Base-by-base conservation (phyloP, 2,113 vertebrate species). In the Phyllostomus discolor region DNA sequence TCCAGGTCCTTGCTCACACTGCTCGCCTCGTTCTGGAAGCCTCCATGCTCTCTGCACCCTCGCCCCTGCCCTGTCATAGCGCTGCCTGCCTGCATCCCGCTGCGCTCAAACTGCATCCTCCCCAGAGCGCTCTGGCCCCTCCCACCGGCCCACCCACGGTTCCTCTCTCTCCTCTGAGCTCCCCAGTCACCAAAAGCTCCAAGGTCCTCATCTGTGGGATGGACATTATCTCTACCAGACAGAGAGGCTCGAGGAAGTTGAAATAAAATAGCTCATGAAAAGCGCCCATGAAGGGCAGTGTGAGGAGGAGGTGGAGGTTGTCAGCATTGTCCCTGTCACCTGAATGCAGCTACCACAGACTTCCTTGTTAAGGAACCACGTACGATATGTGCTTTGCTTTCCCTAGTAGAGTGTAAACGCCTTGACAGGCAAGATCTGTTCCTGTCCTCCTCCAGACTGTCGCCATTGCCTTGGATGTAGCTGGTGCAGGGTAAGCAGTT, bases 1-100 rank as follows among this genome's bases (percentile, higher is more conserved):
- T 89, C 67, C 43, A 73, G 72, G 66, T 69, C 83, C 84, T 31
- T 64, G 78, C 73, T 59, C 72, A 72, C 67, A 28, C 41, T 14
- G 31, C n/a, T 78, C 22, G 33, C 31, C 84, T 62, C 62, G 5
- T 22, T 66, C 81, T 66, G 73, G 72, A 66, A 64, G 20, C n/a
- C 48, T 7, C n/a, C 5, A 7, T 2, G 66, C 31, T 43, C 69
- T 48, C 66, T 10, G 41, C 24, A 59, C 41, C 3, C 10, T 22
- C 10, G 59, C 14, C 52, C 28, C 7, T 38, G 11, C 64, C 50
- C 67, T 0, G n/a, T 35, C 12, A 17, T 31, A 72, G 54, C 26
- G n/a, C 31, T 2, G 2, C 24, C 35, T 66, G 80, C 19, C 62
- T 46, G 24, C 33, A 24, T 41, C 10, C 88, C 54, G 38, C 41